Base-by-base conservation (phyloP, 2,113 vertebrate species). In the Myiozetetes cayanensis region DNA sequence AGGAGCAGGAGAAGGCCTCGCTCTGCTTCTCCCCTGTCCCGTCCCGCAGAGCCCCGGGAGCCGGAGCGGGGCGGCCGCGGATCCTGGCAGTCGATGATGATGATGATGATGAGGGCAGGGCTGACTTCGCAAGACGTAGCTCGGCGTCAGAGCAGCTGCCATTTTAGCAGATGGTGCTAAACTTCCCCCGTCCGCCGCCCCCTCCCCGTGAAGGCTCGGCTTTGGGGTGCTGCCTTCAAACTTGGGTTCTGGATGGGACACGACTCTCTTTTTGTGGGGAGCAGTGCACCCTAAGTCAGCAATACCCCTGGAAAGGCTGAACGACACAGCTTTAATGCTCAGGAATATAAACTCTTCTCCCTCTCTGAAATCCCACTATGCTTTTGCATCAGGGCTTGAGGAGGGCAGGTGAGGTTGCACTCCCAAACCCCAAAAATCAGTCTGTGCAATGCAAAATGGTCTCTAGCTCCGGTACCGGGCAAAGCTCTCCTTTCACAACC, bases 101-200 rank as follows among this genome's bases (percentile, higher is more conserved):
- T 73, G 81, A 49, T 72, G 87, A 43, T 72, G 85, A 59, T 59
- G 89, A 95, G 93, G 93, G 90, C 92, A 93, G 91, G 92, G 96
- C 96, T 87, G 90, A 70, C 93, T 96, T 71, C 24, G 81, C 91
- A 49, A 72, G 83, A 89, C 95, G 90, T 73, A 89, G 73, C 43
- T 85, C 62, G 21, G 81, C 96, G 76, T 93, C 95, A 93, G 89
- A 85, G 87, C 91, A 85, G 96, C 96, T 96, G 96, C 97, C 95
- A 96, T 96, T 93, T 97, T 97, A 96, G 37, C 93, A 78, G 72
- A 56, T 49, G 43, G 75, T 10, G 37, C 58, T 46, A 44, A 97
- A 67, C 56, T 63, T 43, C 27, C 7, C 33, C 14, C 8, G 4
- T 14, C 4, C 7, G 5, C 14, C 5, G 39, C 37, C 27, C 50